phyloP scores from a whole-genome alignment of 2,888 invertebrate genomes.

The Fragum sueziense region DNA sequence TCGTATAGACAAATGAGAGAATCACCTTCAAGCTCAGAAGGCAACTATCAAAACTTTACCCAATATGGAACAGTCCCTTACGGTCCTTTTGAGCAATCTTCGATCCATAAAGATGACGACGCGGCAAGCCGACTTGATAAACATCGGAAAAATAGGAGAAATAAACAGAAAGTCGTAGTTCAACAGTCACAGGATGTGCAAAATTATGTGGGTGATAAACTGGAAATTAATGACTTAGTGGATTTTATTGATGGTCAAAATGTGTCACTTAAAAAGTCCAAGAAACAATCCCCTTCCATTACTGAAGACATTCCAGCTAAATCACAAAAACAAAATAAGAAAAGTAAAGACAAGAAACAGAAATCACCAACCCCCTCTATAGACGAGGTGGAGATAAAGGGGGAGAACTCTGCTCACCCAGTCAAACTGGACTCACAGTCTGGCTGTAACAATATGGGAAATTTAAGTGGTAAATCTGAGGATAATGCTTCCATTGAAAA shows the following conservation, averaged over 20 bases:
- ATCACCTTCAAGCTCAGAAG: conserved; percentile 57
- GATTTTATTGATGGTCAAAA: conserved; percentile 71
- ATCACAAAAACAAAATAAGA: conserved; percentile 64
- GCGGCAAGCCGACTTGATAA: conserved; percentile 12
- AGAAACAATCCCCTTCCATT: conserved; percentile 52
- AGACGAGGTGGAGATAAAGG: conserved; percentile 49
- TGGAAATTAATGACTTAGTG: conserved; percentile 65
- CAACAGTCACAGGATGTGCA: conserved; percentile 65
- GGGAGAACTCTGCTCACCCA: conserved; percentile 41
- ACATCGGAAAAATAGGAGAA: conserved; percentile 51
- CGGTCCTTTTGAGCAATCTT: conserved; percentile 6
- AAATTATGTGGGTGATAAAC: conserved; percentile 68
- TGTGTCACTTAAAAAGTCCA: conserved; percentile 59
- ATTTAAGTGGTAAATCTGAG: conserved; percentile 61
- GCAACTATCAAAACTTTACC: conserved; percentile 29
- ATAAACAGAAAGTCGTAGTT: conserved; percentile 57
- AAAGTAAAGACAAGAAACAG: conserved; percentile 68
- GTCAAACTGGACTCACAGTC: conserved; percentile 29
- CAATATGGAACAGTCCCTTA: conserved; percentile 41
- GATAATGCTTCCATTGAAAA: conserved; percentile 53
- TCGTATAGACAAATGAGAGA: conserved; percentile 75
- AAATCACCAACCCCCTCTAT: conserved; percentile 51
- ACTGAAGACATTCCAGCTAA: conserved; percentile 59
- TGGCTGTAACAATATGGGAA: conserved; percentile 63
- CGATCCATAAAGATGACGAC: conserved; percentile 30